Conservation (phyloP, 2,888 invertebrate genomes). For the Euplagia quadripunctaria region DNA sequence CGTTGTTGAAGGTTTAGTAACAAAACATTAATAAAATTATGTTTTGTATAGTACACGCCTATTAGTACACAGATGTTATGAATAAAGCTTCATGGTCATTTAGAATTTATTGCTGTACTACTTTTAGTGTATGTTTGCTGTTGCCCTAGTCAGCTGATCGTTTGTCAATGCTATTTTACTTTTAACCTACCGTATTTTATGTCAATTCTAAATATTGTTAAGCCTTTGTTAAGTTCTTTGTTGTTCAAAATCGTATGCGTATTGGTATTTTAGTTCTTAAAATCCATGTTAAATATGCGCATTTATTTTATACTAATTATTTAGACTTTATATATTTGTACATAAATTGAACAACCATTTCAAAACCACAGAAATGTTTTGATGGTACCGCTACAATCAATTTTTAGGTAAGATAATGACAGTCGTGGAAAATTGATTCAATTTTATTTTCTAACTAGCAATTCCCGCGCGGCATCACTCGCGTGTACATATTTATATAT, state of each 20-base stretch:
- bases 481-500: too few species aligned
- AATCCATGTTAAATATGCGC: not conserved
- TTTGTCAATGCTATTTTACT: constrained; percentile 13
- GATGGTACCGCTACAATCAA: not conserved
- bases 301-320: constrained; percentile 23
- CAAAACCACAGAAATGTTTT: not conserved
- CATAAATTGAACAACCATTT: not conserved
- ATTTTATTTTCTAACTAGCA: not conserved
- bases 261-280: not conserved
- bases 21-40: constrained; percentile 2
- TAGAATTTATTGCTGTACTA: constrained; percentile 19
- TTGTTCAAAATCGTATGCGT: constrained; percentile 18
- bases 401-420: not conserved
- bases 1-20: constrained; percentile 8
- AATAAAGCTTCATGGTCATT: constrained; percentile 22
- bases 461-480: not conserved
- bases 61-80: constrained; percentile 23
- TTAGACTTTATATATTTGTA: not conserved
- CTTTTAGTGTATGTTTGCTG: constrained; percentile 14
- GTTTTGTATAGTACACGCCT: not conserved
- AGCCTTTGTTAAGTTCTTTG: constrained; percentile 6
- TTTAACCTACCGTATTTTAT: constrained; percentile 16
- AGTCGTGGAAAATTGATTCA: not conserved
- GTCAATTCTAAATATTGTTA: constrained; percentile 12
- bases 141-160: not conserved